Base-by-base conservation (phyloP, 2,113 vertebrate genomes). In the Tragelaphus scriptus region DNA sequence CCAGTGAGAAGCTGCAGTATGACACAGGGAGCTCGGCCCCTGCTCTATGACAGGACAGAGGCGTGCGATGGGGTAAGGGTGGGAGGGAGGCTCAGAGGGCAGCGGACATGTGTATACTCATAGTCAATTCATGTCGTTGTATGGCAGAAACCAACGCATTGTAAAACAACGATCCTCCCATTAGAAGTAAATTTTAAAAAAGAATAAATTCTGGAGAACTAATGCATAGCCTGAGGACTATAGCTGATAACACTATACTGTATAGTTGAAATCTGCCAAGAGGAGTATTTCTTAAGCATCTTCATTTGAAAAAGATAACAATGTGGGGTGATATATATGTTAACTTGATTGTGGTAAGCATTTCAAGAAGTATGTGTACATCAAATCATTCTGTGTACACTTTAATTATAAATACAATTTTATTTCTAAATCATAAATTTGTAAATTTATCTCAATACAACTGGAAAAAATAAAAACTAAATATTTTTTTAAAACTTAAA, bases 51-150 rank as follows among this genome's bases (percentile, higher is more conserved):
- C 36, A 25, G 36, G 36, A 36, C 32, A n/a, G 36, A 13, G 36
- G 10, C 5, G 68, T 23, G 36, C 10, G 19, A 13, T 23, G 68
- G 16, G 19, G 19, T 23, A 17, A 10, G 36, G 9, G 68, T 6
- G 36, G 36, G 11, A 75, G 36, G 68, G 19, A 75, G 36, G 68
- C 0, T 40, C 68, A 75, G 68, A 75, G 11, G 68, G 68, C n/a
- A 71, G 36, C 19, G n/a, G 19, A 13, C 68, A 40, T 1, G 21
- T 25, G 68, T 25, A 23, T 23, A 25, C 21, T 40, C 1, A 23
- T 0, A 1, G 68, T 25, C 11, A 13, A 13, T 25, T 75, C 21
- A 25, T 23, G 11, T 6, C 36, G 9, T 11, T 23, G 36, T 44
- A 13, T 10, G 11, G 36, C 71, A 25, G 71, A 25, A 44, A 75